Evolutionary conservation across 1,140 invertebrate species (phyloP), one percentile per base, ranked within the genome.

Genomic region (Papilio xuthus): DNA sequence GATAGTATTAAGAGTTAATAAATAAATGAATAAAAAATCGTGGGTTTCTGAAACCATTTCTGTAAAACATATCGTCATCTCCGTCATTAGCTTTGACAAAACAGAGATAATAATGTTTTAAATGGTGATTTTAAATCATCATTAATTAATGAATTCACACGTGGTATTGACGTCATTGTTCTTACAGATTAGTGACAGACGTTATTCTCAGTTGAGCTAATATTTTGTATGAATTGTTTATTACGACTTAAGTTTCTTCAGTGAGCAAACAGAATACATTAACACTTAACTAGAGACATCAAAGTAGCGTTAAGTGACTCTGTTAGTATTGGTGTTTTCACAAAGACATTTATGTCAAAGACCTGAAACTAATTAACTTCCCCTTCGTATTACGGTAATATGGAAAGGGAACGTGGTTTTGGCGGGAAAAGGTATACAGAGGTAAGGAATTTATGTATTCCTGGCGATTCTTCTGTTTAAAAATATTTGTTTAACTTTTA

Each of bases 211-310:
- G 53, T 60, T 26, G 10, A 60, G 23, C 13, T 60, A 26, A 60
- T 60, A 15, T 10, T 60, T 60, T 26, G 9, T 13, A 60, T 60
- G 23, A 60, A 60, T 60, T 60, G 23, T 60, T 60, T 60, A 60
- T 60, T 60, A 26, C 10, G 9, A 26, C 10, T 60, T 60, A 60
- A 26, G 23, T 60, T 26, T 13, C 1, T 60, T 26, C 10, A 26
- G 23, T 60, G 56, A 60, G 56, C 56, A 60, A 60, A 60, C 23
- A 60, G 56, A 60, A 60, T 60, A 60, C 56, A 26, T 60, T 60
- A 60, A 26, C 4, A 13, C 6, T 26, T 28, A 60, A 60, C 18
- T 26, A 26, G 56, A 23, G 12, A 12, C 23, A 13, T 60, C 20
- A 26, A 15, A 47, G 44, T 3, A 12, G 23, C 56, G 23, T 60